Conservation (phyloP, 2,797 vertebrate genomes). For the Notolepis coatsorum region DNA sequence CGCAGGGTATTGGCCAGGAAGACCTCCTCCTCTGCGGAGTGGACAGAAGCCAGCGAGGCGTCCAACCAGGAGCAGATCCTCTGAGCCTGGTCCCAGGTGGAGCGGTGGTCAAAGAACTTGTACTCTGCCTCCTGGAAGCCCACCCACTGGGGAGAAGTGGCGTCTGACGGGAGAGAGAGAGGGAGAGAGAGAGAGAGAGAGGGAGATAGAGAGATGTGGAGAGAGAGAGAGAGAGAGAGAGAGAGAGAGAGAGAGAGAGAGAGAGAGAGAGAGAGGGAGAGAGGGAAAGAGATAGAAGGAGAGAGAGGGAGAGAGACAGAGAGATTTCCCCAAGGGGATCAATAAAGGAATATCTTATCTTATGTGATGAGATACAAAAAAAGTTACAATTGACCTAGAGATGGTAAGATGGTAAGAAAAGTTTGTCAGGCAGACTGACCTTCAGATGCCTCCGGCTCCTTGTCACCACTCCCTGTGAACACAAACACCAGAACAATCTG, state of each 20-base stretch:
- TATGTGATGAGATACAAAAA: not conserved
- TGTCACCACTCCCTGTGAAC: conserved; percentile 81
- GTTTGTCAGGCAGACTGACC: conserved; percentile 74
- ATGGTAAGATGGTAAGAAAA: not conserved
- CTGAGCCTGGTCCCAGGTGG: conserved; percentile 93
- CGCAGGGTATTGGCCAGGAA: conserved; percentile 90
- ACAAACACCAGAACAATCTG: conserved; percentile 1
- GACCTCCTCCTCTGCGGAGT: conserved; percentile 86
- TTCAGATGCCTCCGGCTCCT: conserved; percentile 85
- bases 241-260: too few species aligned
- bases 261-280: too few species aligned
- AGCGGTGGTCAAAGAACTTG: conserved; percentile 94
- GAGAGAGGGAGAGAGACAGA: too few species aligned
- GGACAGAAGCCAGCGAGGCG: conserved; percentile 89
- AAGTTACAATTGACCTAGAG: not conserved
- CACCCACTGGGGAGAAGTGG: conserved; percentile 89
- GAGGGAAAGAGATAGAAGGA: too few species aligned
- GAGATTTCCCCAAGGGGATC: too few species aligned
- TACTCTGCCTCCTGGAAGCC: conserved; percentile 92
- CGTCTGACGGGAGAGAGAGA: conserved; percentile 50
- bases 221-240: not conserved
- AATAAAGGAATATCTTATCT: too few species aligned
- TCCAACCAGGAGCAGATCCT: conserved; percentile 94
- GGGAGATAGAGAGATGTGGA: too few species aligned
- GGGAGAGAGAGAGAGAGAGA: not conserved